A percentile compares a stretch with the other conserved stretches of the same genome.
Evolutionary conservation across 2,797 vertebrate species (phyloP).

Genomic region (Buphagus erythrorhynchus): DNA sequence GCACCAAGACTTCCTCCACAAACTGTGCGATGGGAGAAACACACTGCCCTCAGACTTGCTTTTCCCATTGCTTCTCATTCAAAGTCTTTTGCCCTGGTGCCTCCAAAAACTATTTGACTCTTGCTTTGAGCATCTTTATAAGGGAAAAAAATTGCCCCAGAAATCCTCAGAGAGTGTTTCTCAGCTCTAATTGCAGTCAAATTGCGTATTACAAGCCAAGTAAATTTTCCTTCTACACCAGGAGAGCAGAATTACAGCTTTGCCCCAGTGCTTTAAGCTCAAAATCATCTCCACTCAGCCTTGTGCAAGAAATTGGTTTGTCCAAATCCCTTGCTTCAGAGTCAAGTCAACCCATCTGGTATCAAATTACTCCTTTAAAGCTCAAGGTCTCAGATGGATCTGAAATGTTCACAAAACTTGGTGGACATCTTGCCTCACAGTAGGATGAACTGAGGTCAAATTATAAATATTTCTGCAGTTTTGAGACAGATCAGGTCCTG

Average conservation of each 20-base stretch:
- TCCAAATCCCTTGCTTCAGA: neutral
- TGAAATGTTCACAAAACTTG: neutral
- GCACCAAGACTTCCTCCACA: neutral
- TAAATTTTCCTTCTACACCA: neutral
- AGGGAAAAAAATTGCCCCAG: neutral
- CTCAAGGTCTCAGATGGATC: neutral
- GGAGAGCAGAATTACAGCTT: neutral
- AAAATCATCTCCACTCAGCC: neutral
- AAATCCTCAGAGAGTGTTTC: neutral
- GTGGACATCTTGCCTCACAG: neutral
- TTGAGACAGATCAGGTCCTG: neutral
- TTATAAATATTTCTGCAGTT: neutral
- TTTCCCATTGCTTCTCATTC: neutral
- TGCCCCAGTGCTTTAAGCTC: neutral
- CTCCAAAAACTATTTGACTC: neutral
- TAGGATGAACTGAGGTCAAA: neutral
- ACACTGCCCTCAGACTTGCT: rapidly evolving
- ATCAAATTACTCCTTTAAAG: neutral
- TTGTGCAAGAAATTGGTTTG: neutral
- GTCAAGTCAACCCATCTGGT: neutral
- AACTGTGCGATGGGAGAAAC: rapidly evolving
- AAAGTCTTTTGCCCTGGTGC: neutral
- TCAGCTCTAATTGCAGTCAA: neutral
- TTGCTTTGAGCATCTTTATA: neutral
- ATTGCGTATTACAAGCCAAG: neutral